Percentiles rank a stretch among this genome's conserved stretches.
phyloP scores from a whole-genome alignment of 2,797 vertebrate genomes.

The Protosalanx chinensis region DNA sequence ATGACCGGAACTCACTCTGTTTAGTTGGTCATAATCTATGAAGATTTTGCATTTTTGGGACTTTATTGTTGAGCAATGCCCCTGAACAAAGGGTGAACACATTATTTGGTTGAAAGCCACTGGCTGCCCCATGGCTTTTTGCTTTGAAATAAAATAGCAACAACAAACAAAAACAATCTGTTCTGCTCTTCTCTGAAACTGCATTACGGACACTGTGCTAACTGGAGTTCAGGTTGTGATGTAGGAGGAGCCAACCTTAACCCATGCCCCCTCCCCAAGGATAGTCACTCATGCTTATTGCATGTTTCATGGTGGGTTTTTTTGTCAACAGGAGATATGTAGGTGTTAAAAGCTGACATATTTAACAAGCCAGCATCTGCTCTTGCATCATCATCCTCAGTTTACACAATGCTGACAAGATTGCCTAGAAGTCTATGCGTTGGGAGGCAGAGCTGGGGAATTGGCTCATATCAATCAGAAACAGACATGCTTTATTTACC shows the following conservation, averaged over 20 bases:
- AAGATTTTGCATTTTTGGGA: conserved; percentile 18
- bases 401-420: conserved; percentile 15
- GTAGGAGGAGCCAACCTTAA: neutral
- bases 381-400: conserved; percentile 24
- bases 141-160: neutral
- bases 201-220: neutral
- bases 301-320: conserved; percentile 3
- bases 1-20: conserved; percentile 6
- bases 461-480: conserved; percentile 26
- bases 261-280: too few species aligned
- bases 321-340: conserved; percentile 4
- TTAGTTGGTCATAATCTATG: conserved; percentile 4
- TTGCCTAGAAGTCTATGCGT: conserved; percentile 9
- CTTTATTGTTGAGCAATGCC: conserved; percentile 12
- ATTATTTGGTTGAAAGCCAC: neutral
- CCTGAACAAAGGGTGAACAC: conserved; percentile 2
- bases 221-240: neutral
- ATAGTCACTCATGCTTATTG: neutral
- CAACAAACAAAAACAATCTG: too few species aligned
- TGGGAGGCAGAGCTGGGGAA: conserved; percentile 13
- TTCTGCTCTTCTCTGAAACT: neutral
- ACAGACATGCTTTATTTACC: conserved; percentile 28
- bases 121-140: neutral
- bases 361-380: conserved; percentile 31
- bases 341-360: conserved; percentile 25